Evolutionary conservation across 1,140 invertebrate genomes (phyloP), one percentile per base, ranked within the genome.

Genomic region (Phymorhynchus buccinoides): DNA sequence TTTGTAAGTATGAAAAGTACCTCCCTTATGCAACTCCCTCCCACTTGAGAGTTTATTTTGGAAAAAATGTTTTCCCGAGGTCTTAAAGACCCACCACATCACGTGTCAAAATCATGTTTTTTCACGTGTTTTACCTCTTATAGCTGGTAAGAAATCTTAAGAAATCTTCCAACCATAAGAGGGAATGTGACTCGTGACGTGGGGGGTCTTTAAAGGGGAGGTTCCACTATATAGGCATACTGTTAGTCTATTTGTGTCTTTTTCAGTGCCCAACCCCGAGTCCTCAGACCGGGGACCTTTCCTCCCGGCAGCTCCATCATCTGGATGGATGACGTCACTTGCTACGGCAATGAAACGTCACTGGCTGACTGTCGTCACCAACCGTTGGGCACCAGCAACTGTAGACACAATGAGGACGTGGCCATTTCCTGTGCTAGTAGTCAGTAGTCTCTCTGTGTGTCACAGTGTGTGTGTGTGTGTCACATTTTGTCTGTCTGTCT

Each of bases 371-470:
- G 96, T 89, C 91, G 92, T 1, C 96, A 96, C 88, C 96, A 80
- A 30, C 52, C 71, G 6, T 78, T 96, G 96, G 96, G 96, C 35
- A 87, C 83, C 27, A 94, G 95, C 80, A 88, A 90, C 80, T 97
- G 96, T 90, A 95, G 96, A 86, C 96, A 97, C 90, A 94, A 94
- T 35, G 96, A 97, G 93, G 96, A 97, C 91, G 96, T 95, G 7
- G 95, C 95, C n/a, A 94, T 97, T 22, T 83, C 87, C 0, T 93
- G 92, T 82, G 71, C 62, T n/a, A 1, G 27, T 27, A 56, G 80
- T 66, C n/a, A n/a, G n/a, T n/a, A n/a, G 56, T 62, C 18, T 27
- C 56, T 62, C 22, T 22, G 56, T 62, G 56, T 62, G 56, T 62
- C 18, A 27, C 18, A 27, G 56, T 62, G 56, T 62, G 56, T 62